A percentile compares a stretch with the other conserved stretches of the same genome.
Evolutionary conservation across 2,797 vertebrate species (phyloP).

Genomic region (Muraenolepis orangiensis): DNA sequence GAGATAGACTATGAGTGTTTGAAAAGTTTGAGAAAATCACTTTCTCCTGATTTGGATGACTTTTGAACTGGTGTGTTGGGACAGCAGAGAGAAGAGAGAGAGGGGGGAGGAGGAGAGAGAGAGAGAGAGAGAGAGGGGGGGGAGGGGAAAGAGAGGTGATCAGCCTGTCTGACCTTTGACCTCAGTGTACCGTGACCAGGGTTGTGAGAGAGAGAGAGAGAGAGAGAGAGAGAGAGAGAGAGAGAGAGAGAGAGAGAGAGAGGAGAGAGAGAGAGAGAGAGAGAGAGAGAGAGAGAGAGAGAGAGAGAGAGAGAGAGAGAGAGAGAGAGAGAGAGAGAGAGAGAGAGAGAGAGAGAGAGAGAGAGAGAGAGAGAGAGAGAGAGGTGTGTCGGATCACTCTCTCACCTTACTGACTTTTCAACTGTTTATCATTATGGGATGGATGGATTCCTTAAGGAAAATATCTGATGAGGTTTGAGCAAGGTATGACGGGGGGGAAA

Average conservation of each 20-base stretch:
- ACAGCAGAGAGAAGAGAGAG: slow-evolving; percentile 2
- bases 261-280: slow-evolving; percentile 7
- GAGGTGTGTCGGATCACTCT: slow-evolving; percentile 31
- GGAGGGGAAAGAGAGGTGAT: background rate
- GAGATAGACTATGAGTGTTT: too few species aligned
- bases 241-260: too few species aligned
- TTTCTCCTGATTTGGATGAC: too few species aligned
- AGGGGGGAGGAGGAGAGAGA: slow-evolving; percentile 1
- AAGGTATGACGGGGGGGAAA: too few species aligned
- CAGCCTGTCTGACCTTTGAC: background rate
- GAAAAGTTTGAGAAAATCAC: too few species aligned
- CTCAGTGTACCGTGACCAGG: too few species aligned
- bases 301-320: slow-evolving; percentile 18
- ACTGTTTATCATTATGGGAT: background rate
- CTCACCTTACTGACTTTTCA: too few species aligned
- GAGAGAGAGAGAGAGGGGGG: background rate
- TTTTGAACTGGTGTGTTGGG: too few species aligned
- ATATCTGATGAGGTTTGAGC: background rate
- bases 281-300: background rate
- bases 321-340: background rate
- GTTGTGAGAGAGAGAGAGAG: too few species aligned
- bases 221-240: too few species aligned
- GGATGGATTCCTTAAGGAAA: background rate
- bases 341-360: background rate
- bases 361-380: slow-evolving; percentile 15